Base-by-base conservation (phyloP, 2,888 invertebrate species). In the Cheilosia pagana region DNA sequence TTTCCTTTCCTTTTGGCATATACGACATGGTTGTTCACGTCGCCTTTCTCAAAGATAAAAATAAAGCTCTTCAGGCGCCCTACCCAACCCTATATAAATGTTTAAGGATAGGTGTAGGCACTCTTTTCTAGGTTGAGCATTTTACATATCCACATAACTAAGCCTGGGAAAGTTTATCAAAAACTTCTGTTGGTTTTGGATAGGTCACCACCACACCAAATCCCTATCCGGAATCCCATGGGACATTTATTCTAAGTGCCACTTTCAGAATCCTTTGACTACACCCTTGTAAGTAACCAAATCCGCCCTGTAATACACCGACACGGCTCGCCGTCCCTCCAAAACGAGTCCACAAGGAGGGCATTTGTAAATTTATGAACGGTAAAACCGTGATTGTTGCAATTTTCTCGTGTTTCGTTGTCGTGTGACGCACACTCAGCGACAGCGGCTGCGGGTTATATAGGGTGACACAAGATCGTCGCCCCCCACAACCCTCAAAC, bases 241-340 rank as follows among this genome's bases (percentile, higher is more conserved):
- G 79, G 83, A 83, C 83, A 83, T 83, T 83, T 83, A 83, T 83
- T 83, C 74, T 75, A 79, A 83, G 83, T 83, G 83, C 79, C 83
- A 79, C 79, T 83, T 83, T 79, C 70, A 48, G 79, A 75, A 79
- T 83, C 83, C 83, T 83, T 83, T 79, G 79, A 83, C 68, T 65
- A 79, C 74, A 83, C 79, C 78, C 79, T 83, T 83, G 79, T 83
- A 83, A 79, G 83, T 79, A 79, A 83, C 63, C 74, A 83, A 83
- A 83, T 83, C 79, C 79, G 74, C 28, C 57, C 68, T 41, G 53
- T 74, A 79, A 50, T 14, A 50, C 57, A 19, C 39, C 19, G 14
- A 74, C 67, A 72, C 71, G 25, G 6, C n/a, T 14, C 59, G 10
- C 3, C 25, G 3, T n/a, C 55, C 31, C 39, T 7, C n/a, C 4